Evolutionary conservation across 23 tunicate species (phyloP), one percentile per base, ranked within the genome.

Genomic region (Pegea sp.): DNA sequence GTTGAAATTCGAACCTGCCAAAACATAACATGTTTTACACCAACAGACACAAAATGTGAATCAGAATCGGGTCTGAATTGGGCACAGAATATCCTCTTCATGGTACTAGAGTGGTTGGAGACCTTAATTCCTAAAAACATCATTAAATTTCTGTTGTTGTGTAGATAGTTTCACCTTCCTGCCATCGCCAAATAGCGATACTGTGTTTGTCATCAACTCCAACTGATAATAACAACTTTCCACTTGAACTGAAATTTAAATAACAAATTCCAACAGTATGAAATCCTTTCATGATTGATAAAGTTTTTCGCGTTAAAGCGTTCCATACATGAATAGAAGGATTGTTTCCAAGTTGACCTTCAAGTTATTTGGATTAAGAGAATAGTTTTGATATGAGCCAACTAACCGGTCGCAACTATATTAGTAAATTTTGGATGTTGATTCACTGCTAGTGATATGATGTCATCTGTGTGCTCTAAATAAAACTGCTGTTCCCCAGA

Each of bases 181-280:
- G 93, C 99, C 99, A 91, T 50, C 99, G 53, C 84, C 90, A 75
- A 34, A 91, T 71, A 7, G 99, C 84, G 61, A 72, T 86, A 49
- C 72, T 68, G 65, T 91, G 99, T 71, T 90, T 88, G 18, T 53
- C 62, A 44, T 91, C 99, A 43, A 91, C 70, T 6, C 86, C 84
- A 26, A 72, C 99, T 4, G 93, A 71, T 4, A 91, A 74, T 26
- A 91, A 59, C 5, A 78, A 49, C 42, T 78, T 78, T 38, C 99
- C 99, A 52, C 70, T 64, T 8, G 69, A 87, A 29, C 77, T 67
- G 44, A 91, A 91, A 56, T 68, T 75, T 34, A 91, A 62, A 1
- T 78, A 67, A 53, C 81, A 78, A 4, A 91, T 78, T 28, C 99
- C 99, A 0, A 51, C 54, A 22, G 44, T 42, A 46, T 84, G 95